Base-by-base conservation (phyloP, 2,113 vertebrate species). In the Spea bombifrons region DNA sequence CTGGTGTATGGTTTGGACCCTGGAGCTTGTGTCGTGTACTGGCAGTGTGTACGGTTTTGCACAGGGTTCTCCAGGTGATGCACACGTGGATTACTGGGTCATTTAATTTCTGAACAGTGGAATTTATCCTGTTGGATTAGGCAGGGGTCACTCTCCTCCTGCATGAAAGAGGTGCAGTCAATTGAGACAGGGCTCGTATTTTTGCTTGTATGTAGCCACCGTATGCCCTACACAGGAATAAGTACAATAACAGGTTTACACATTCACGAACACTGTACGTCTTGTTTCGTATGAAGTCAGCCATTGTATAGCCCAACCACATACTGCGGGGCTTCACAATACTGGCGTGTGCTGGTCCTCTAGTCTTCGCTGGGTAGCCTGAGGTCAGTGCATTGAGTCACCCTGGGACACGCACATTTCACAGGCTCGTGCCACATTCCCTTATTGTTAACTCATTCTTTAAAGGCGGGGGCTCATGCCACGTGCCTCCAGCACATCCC, bases 301-400 rank as follows among this genome's bases (percentile, higher is more conserved):
- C 49, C 50, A 66, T 59, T 70, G 72, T 48, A 47, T 13, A 6
- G 15, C 7, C 4, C 47, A 43, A n/a, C 55, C 55, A 59, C 55
- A 59, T 49, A 4, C 46, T 44, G 30, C 4, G 0, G n/a, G 1
- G 48, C 9, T 13, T n/a, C 43, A 79, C 76, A 79, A 79, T 73
- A 15, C 49, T 48, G 70, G n/a, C 63, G 57, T 79, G 70, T 79
- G 48, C 67, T 67, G 48, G 77, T 70, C 77, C 53, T 48, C 67
- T 67, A 57, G 77, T 70, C 77, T 64, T 48, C 44, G 66, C 44
- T 70, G 73, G 77, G 77, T 79, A 79, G 77, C 70, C 77, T 79
- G 77, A 79, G 77, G 77, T 73, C 65, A 73, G 61, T 30, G 63
- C 10, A 66, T 46, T 48, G 63, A 79, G 77, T 79, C 61, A 79